Evolutionary conservation across 2,888 invertebrate genomes (phyloP).

Genomic region (Didymodactylos carnosus): DNA sequence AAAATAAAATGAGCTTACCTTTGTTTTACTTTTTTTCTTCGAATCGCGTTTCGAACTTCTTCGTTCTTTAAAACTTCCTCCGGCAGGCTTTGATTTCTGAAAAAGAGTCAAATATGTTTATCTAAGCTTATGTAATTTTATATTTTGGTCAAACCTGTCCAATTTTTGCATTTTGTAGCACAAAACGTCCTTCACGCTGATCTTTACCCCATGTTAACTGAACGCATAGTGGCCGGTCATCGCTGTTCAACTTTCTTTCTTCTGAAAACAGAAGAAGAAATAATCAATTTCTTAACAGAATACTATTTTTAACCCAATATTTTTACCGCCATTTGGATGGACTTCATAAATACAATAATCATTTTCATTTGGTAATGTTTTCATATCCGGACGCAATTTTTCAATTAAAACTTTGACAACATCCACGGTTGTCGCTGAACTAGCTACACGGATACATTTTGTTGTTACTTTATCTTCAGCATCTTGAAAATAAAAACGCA

Average conservation of each 20-base stretch:
- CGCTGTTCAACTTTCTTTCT: conserved; percentile 66
- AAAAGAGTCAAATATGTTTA: not conserved
- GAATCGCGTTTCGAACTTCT: not conserved
- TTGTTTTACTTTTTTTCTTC: too few species aligned
- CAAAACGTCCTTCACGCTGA: conserved; percentile 85
- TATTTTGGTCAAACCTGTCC: too few species aligned
- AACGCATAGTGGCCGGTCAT: conserved; percentile 81
- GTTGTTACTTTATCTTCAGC: conserved; percentile 72
- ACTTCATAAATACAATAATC: conserved; percentile 47
- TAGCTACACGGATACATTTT: conserved; percentile 91
- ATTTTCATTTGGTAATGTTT: conserved; percentile 47
- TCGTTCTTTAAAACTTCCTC: not conserved
- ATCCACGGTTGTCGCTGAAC: conserved; percentile 79
- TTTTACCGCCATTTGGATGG: conserved; percentile 46
- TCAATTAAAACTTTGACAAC: conserved; percentile 91
- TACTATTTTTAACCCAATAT: conserved; percentile 25
- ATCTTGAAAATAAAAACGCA: conserved; percentile 99
- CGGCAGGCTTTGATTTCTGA: not conserved
- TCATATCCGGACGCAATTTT: conserved; percentile 97
- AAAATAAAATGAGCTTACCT: too few species aligned
- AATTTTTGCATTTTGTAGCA: conserved; percentile 52
- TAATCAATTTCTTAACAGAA: not conserved
- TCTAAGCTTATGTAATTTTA: conserved; percentile 14
- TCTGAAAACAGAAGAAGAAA: too few species aligned
- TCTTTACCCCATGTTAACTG: conserved; percentile 98